Evolutionary conservation across 2,113 vertebrate genomes (phyloP).

Genomic region (Tachysurus fulvidraco): DNA sequence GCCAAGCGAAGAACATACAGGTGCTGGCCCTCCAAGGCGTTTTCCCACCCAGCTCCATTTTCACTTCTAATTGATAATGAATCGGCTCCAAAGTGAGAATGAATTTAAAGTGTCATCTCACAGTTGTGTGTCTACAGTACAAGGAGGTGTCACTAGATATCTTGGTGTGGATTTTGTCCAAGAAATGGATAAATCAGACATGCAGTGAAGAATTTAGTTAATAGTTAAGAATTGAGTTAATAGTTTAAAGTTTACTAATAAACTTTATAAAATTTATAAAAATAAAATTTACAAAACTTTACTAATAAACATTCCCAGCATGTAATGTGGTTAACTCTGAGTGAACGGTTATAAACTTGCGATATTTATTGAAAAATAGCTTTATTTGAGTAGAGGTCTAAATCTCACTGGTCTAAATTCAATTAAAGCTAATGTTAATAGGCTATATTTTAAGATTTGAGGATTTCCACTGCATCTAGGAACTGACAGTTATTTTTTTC

Average conservation of each 20-base stretch:
- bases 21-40: constrained; percentile 46
- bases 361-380: constrained; percentile 26
- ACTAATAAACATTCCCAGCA: neutral
- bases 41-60: constrained; percentile 54
- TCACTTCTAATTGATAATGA: constrained; percentile 59
- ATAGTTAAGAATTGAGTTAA: neutral
- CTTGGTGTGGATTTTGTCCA: neutral
- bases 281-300: too few relatives aligned
- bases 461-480: neutral
- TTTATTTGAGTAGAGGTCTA: constrained; percentile 32
- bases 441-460: constrained; percentile 11
- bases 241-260: neutral
- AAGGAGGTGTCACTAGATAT: neutral
- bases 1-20: constrained; percentile 53
- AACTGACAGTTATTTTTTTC: neutral
- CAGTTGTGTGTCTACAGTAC: constrained; percentile 4
- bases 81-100: constrained; percentile 52
- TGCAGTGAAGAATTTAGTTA: neutral
- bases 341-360: constrained; percentile 11
- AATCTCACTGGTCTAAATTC: constrained; percentile 19
- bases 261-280: too few relatives aligned
- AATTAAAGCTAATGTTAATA: constrained; percentile 21
- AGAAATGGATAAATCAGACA: constrained; percentile 1
- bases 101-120: constrained; percentile 41
- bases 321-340: too few relatives aligned